These are phyloP conservation scores for Lochmaea crataegi DNA, from an alignment of 2,888 invertebrate species.

Conservation along the genomic window DNA sequence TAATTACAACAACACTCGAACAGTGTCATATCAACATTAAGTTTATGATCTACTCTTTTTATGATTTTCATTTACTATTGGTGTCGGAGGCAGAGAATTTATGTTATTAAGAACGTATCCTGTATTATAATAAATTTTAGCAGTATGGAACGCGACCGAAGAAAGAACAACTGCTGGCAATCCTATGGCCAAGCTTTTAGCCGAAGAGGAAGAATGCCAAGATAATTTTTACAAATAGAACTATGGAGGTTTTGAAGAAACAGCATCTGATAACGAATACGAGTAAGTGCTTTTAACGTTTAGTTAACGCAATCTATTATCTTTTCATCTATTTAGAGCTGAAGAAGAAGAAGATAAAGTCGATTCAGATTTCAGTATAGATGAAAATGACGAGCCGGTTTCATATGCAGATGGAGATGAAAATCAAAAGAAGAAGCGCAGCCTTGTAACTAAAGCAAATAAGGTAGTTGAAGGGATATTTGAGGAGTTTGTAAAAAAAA, in stretches of 20 bases:
- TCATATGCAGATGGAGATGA: constrained; percentile 86
- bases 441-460: constrained; percentile 86
- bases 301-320: background rate
- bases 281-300: constrained; percentile 69
- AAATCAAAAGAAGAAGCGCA: constrained; percentile 74
- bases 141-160: constrained; percentile 72
- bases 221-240: constrained; percentile 98
- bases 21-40: too few species aligned
- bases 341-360: constrained; percentile 92
- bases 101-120: background rate
- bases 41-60: too few species aligned
- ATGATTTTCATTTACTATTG: background rate
- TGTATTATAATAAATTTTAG: background rate
- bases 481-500: too few species aligned
- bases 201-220: constrained; percentile 87
- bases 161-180: constrained; percentile 94
- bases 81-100: background rate
- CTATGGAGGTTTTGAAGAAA: constrained; percentile 97
- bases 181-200: constrained; percentile 88
- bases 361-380: constrained; percentile 98
- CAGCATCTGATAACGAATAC: constrained; percentile 87
- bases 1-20: too few species aligned
- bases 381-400: constrained; percentile 92
- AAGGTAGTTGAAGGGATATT: too few species aligned
- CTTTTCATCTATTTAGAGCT: constrained; percentile 67